Conservation (phyloP, 2,888 invertebrate genomes). For the Leucania comma region DNA sequence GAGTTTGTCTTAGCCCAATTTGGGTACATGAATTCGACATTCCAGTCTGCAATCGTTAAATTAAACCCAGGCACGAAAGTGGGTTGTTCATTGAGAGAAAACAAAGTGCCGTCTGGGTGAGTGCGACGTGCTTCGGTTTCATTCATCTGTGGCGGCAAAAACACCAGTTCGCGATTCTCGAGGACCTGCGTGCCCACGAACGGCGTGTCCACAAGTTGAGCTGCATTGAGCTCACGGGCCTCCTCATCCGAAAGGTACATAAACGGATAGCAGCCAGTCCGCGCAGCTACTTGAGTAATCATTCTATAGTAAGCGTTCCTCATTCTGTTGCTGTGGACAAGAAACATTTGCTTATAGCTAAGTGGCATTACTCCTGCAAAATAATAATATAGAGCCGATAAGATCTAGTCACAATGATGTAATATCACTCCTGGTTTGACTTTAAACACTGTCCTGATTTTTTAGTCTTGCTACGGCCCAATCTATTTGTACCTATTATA, state of each 20-base stretch:
- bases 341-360: conserved; percentile 17
- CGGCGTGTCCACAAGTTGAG: neutral
- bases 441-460: neutral
- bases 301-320: conserved; percentile 13
- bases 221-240: neutral
- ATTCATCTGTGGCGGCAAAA: neutral
- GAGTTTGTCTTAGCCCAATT: no score
- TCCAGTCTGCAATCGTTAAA: conserved; percentile 8
- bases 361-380: neutral
- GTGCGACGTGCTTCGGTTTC: neutral
- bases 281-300: conserved; percentile 7
- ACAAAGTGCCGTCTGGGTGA: neutral
- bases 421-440: neutral
- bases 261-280: conserved; percentile 4
- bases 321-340: conserved; percentile 47
- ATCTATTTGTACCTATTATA: neutral
- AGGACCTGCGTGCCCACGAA: neutral
- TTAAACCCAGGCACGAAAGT: conserved; percentile 10
- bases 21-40: neutral
- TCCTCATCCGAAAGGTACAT: neutral
- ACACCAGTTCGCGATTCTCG: neutral
- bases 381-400: neutral
- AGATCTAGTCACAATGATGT: neutral
- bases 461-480: neutral
- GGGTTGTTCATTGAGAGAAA: neutral